Evolutionary conservation across 2,113 vertebrate genomes (phyloP).

Genomic region (Narcine bancroftii): DNA sequence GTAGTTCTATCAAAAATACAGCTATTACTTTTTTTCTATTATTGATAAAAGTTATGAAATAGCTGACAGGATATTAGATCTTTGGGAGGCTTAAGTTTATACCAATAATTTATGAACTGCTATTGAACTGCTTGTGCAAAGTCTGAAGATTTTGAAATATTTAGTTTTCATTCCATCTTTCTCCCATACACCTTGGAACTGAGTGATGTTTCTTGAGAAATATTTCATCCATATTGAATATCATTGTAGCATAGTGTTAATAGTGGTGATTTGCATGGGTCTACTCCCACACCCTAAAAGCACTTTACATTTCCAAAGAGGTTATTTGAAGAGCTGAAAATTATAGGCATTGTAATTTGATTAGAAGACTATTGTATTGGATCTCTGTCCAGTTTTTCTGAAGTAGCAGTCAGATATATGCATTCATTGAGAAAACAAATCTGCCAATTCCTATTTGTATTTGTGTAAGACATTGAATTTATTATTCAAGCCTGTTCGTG

Average conservation of each 20-base stretch:
- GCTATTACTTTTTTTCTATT: not conserved
- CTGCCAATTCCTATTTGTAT: not conserved
- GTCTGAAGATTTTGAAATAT: not conserved
- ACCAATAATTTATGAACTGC: not conserved
- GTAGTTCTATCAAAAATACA: slow-evolving; percentile 8
- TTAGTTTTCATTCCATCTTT: not conserved
- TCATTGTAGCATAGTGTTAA: not conserved
- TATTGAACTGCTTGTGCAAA: not conserved
- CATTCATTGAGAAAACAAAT: not conserved
- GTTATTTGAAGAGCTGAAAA: not conserved
- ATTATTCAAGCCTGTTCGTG: not conserved
- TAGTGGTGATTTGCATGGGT: not conserved
- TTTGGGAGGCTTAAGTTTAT: not conserved
- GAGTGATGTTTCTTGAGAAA: not conserved
- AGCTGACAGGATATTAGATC: not conserved
- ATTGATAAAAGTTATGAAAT: not conserved
- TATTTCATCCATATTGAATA: not conserved
- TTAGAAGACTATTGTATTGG: not conserved
- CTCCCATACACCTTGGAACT: not conserved
- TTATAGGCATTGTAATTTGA: not conserved
- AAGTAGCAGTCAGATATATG: not conserved
- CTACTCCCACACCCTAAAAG: not conserved
- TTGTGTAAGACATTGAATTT: not conserved
- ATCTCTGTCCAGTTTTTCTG: not conserved
- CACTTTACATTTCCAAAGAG: not conserved